Evolutionary conservation across 2,888 invertebrate species (phyloP).

Genomic region (Athripsodes cinereus): DNA sequence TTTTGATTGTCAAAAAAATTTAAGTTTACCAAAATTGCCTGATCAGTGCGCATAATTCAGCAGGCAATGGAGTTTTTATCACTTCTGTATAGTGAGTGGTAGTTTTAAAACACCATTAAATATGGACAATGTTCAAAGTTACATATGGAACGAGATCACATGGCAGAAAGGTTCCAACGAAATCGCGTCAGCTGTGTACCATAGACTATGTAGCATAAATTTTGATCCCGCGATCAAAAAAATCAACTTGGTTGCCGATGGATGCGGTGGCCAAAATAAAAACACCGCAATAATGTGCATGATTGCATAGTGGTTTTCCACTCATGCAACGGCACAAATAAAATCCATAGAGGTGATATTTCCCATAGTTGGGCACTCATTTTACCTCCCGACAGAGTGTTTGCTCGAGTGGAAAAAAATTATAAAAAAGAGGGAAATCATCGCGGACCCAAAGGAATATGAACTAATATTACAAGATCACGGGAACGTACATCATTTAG

Average conservation of each 20-base stretch:
- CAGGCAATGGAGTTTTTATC: constrained; percentile 29
- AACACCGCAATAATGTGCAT: constrained; percentile 28
- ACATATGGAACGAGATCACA: constrained; percentile 30
- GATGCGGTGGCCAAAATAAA: constrained; percentile 29
- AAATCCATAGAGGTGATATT: constrained; percentile 27
- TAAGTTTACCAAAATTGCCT: constrained; percentile 29
- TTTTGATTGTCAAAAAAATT: constrained; percentile 32
- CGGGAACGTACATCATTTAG: background rate
- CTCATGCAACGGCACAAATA: constrained; percentile 5
- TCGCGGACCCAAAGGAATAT: constrained; percentile 4
- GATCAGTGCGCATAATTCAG: constrained; percentile 30
- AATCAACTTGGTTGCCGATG: constrained; percentile 18
- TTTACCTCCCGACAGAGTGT: constrained; percentile 28
- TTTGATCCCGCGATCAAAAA: constrained; percentile 6
- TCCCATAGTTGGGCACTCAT: constrained; percentile 29
- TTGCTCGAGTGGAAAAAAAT: constrained; percentile 27
- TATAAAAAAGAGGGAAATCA: constrained; percentile 22
- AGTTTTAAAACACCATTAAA: constrained; percentile 24
- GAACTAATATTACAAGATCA: background rate
- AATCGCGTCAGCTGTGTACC: constrained; percentile 31
- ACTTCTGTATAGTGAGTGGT: constrained; percentile 29
- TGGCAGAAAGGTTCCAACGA: constrained; percentile 30
- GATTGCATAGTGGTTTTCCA: constrained; percentile 26
- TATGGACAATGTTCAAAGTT: constrained; percentile 28
- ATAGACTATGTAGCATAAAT: constrained; percentile 24